phyloP scores from a whole-genome alignment of 2,888 invertebrate species.

The Polymixis flavicincta region DNA sequence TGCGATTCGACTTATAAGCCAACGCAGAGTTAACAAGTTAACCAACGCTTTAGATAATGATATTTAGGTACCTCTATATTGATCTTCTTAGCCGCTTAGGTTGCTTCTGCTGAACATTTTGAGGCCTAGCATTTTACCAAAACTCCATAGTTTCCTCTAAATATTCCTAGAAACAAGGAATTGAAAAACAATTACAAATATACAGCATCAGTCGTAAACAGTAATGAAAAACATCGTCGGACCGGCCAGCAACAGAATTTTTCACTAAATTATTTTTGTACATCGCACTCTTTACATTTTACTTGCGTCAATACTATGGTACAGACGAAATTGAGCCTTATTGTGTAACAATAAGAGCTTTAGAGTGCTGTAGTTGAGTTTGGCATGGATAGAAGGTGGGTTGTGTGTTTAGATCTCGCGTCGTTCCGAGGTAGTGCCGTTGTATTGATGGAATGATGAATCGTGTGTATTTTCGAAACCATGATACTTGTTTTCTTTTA shows the following conservation, averaged over 20 bases:
- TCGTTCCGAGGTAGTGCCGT: conserved; percentile 14
- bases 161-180: conserved; percentile 19
- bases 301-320: conserved; percentile 35
- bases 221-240: conserved; percentile 28
- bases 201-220: conserved; percentile 30
- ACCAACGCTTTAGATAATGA: no score
- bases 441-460: conserved; percentile 64
- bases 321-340: conserved; percentile 39
- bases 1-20: no score
- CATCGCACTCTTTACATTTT: conserved; percentile 18
- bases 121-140: not conserved
- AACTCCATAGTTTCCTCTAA: conserved; percentile 1
- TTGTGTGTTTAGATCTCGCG: conserved; percentile 46
- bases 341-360: conserved; percentile 24
- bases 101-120: no score
- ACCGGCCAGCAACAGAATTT: conserved; percentile 53
- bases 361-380: conserved; percentile 17
- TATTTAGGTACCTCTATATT: no score
- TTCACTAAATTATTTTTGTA: conserved; percentile 62
- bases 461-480: conserved; percentile 69
- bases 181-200: conserved; percentile 41
- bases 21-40: no score
- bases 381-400: conserved; percentile 48
- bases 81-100: no score
- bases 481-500: conserved; percentile 20